These are phyloP conservation scores for Mus spicilegus DNA, from an alignment of 2,113 vertebrate genomes.

Conservation along the genomic window DNA sequence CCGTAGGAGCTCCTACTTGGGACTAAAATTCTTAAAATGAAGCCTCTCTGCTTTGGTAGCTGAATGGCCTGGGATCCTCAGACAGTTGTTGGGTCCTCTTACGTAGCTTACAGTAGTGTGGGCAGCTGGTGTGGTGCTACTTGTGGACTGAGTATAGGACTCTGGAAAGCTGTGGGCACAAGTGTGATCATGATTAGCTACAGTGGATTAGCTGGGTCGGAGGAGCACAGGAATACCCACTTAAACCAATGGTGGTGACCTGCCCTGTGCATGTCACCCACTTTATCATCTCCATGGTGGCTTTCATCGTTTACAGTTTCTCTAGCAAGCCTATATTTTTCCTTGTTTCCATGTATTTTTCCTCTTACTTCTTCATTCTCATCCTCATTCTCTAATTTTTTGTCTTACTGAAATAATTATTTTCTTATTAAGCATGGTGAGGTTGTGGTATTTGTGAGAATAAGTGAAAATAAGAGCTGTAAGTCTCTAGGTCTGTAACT, in stretches of 20 bases:
- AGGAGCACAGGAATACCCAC: neutral
- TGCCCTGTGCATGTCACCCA: neutral
- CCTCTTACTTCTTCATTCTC: neutral
- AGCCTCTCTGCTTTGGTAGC: slow-evolving; percentile 36
- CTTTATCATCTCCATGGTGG: neutral
- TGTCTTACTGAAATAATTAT: slow-evolving; percentile 12
- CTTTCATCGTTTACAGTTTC: slow-evolving; percentile 28
- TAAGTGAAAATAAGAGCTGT: neutral
- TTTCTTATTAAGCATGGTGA: slow-evolving; percentile 41
- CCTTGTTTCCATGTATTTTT: slow-evolving; percentile 22
- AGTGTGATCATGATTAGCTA: neutral
- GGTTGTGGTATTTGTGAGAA: slow-evolving; percentile 20
- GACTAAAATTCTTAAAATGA: slow-evolving; percentile 58
- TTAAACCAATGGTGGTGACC: neutral
- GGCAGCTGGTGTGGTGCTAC: neutral
- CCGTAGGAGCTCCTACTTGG: slow-evolving; percentile 2
- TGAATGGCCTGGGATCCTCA: neutral
- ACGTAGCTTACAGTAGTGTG: slow-evolving; percentile 14
- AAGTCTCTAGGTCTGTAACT: neutral
- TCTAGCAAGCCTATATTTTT: slow-evolving; percentile 31
- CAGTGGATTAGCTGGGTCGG: neutral
- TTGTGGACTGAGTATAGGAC: neutral
- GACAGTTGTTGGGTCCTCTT: neutral
- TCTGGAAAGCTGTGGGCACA: neutral
- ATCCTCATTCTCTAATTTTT: slow-evolving; percentile 33